phyloP scores from a whole-genome alignment of 2,888 invertebrate species.

The Coenonympha glycerion region DNA sequence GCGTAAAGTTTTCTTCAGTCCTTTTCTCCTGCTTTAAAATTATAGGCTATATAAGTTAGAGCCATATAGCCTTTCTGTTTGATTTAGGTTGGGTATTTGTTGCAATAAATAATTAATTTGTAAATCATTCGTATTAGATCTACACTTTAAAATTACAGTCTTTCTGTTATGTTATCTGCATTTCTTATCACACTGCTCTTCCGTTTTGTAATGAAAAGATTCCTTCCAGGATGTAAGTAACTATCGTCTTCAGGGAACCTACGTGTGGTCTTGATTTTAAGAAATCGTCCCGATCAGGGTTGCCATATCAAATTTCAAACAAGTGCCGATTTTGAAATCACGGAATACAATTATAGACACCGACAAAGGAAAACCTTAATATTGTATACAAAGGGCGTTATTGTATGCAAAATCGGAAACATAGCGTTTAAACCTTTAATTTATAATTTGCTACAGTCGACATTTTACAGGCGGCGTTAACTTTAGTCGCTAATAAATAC shows the following conservation, averaged over 20 bases:
- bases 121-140: too few relatives aligned
- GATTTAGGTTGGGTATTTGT: too few relatives aligned
- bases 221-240: not conserved
- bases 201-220: not conserved
- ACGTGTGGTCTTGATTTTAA: constrained; percentile 22
- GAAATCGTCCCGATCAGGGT: constrained; percentile 29
- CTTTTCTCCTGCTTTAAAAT: too few relatives aligned
- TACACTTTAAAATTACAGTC: too few relatives aligned
- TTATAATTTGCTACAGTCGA: constrained; percentile 14
- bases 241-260: constrained; percentile 14
- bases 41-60: too few relatives aligned
- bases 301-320: constrained; percentile 17
- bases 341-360: constrained; percentile 13
- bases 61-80: too few relatives aligned
- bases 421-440: constrained; percentile 18
- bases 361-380: constrained; percentile 24
- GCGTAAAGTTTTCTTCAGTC: too few relatives aligned
- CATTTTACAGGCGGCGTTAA: constrained; percentile 12
- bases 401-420: constrained; percentile 25
- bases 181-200: not conserved
- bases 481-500: constrained; percentile 11
- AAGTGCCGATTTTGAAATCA: constrained; percentile 21
- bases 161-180: not conserved
- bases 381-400: constrained; percentile 22
- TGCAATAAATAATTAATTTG: too few relatives aligned